A percentile compares a stretch with the other conserved stretches of the same genome.
phyloP scores from a whole-genome alignment of 2,797 vertebrate genomes.

The Valencia hispanica region DNA sequence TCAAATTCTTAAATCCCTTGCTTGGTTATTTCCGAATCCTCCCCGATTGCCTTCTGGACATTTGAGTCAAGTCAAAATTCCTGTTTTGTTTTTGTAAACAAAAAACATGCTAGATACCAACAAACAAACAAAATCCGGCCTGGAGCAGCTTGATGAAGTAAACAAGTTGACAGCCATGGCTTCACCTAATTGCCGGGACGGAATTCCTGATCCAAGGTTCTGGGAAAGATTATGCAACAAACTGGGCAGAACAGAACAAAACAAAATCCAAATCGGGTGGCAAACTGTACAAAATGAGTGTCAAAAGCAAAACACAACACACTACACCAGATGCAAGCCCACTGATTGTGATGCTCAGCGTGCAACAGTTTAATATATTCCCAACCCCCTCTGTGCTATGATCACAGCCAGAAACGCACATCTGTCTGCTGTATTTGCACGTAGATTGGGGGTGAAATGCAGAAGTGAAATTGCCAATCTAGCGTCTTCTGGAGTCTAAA shows the following conservation, averaged over 20 bases:
- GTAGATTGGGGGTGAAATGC: neutral
- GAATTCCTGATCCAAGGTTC: conserved; percentile 8
- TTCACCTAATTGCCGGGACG: conserved; percentile 25
- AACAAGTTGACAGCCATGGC: conserved; percentile 42
- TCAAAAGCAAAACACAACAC: neutral
- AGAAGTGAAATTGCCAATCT: conserved; percentile 64
- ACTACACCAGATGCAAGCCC: neutral
- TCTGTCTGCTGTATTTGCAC: neutral
- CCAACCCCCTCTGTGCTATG: neutral
- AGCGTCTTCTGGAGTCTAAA: conserved; percentile 37
- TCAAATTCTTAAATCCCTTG: conserved; percentile 24
- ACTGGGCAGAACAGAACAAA: neutral
- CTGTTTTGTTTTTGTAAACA: neutral
- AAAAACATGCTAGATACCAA: neutral
- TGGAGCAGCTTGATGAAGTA: conserved; percentile 1
- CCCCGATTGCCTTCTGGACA: neutral
- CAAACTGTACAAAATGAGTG: neutral
- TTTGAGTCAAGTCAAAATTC: neutral
- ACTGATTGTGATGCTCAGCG: neutral
- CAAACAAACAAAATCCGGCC: neutral
- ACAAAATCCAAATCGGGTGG: neutral
- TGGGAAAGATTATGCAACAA: conserved; percentile 13
- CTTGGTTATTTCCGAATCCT: neutral
- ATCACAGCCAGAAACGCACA: neutral
- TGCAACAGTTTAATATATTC: neutral